These are phyloP conservation scores for Chionomys nivalis DNA, from an alignment of 2,113 vertebrate genomes.

Conservation along the genomic window DNA sequence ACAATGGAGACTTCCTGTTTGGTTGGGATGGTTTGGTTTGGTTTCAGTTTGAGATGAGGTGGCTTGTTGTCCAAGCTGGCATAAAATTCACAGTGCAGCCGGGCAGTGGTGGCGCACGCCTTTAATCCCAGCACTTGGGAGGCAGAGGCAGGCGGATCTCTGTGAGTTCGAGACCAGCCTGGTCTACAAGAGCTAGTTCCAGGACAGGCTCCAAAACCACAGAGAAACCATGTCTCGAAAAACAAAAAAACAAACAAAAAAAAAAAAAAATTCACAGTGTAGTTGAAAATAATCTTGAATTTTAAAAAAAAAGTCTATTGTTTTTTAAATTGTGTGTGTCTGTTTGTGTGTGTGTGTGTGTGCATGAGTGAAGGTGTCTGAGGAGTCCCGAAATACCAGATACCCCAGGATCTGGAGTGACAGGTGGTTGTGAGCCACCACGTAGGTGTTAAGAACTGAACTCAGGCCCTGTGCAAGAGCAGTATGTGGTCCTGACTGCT, in stretches of 20 bases:
- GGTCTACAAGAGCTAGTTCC: too few relatives aligned
- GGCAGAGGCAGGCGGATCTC: too few relatives aligned
- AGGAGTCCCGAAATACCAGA: neutral
- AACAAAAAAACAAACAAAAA: too few relatives aligned
- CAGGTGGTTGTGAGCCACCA: neutral
- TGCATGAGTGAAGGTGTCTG: neutral
- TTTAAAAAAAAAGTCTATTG: neutral
- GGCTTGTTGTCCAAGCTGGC: neutral
- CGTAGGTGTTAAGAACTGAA: neutral
- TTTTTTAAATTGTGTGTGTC: neutral
- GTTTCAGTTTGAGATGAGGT: neutral
- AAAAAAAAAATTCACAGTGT: neutral
- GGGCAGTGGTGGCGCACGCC: too few relatives aligned
- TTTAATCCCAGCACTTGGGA: too few relatives aligned
- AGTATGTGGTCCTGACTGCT: neutral
- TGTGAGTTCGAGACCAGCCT: too few relatives aligned
- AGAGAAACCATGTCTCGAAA: too few relatives aligned
- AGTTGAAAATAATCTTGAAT: too few relatives aligned
- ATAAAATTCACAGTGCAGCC: neutral
- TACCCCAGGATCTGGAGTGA: neutral
- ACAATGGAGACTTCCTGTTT: neutral
- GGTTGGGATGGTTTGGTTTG: neutral
- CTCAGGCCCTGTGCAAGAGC: neutral
- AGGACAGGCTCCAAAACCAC: too few relatives aligned
- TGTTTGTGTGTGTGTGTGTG: neutral